Percentiles rank a stretch among this genome's conserved stretches.
phyloP scores from a whole-genome alignment of 2,888 invertebrate genomes.

The Rhagonycha lutea region DNA sequence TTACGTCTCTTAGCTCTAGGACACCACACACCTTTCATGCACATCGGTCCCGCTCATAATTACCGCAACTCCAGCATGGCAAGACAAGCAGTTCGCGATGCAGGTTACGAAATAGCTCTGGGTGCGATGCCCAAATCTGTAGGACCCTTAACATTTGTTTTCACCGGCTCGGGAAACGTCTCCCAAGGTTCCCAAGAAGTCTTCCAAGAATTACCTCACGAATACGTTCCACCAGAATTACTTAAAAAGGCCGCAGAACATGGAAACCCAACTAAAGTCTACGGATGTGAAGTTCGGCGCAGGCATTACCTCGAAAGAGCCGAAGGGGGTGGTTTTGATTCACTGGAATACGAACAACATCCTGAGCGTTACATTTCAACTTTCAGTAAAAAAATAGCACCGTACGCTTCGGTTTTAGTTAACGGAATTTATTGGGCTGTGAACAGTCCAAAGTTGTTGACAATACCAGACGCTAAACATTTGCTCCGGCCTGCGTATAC shows the following conservation, averaged over 20 bases:
- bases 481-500: slow-evolving; percentile 85
- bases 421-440: slow-evolving; percentile 99
- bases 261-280: slow-evolving; percentile 94
- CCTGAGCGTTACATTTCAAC: slow-evolving; percentile 95
- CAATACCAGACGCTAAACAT: slow-evolving; percentile 97
- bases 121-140: slow-evolving; percentile 95
- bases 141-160: slow-evolving; percentile 96
- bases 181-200: slow-evolving; percentile 90
- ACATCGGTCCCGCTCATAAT: slow-evolving; percentile 98
- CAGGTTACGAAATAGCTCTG: slow-evolving; percentile 97
- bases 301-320: slow-evolving; percentile 92
- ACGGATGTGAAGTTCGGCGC: slow-evolving; percentile 93
- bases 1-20: slow-evolving; percentile 91
- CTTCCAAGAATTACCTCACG: slow-evolving; percentile 95
- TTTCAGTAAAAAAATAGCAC: slow-evolving; percentile 95
- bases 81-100: slow-evolving; percentile 93
- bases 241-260: slow-evolving; percentile 94
- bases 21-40: slow-evolving; percentile 99
- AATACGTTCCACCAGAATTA: slow-evolving; percentile 95
- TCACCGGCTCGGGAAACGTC: slow-evolving; percentile 97
- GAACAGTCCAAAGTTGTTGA: slow-evolving; percentile 91
- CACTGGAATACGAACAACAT: slow-evolving; percentile 84
- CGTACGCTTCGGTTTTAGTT: slow-evolving; percentile 94
- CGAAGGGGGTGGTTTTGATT: slow-evolving; percentile 90
- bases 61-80: slow-evolving; percentile 98